Percentiles rank a stretch among this genome's conserved stretches.
Conservation (phyloP, 2,888 invertebrate genomes). For the Folsomia candida region DNA sequence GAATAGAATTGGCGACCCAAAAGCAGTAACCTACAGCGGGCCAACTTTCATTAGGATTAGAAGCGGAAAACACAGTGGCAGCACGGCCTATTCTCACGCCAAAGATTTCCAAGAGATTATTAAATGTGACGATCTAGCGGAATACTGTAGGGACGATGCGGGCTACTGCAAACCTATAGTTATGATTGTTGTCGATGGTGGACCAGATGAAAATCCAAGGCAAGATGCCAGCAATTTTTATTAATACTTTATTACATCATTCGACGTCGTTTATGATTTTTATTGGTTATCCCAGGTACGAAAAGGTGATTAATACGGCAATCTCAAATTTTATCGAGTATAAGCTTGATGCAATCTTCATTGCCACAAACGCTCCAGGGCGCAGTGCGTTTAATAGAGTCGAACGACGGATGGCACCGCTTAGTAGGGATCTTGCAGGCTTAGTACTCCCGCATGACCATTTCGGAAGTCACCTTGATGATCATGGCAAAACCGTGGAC, state of each 20-base stretch:
- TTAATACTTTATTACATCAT: neutral
- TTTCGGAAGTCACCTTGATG: conserved; percentile 24
- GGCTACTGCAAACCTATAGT: too few relatives aligned
- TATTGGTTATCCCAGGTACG: too few relatives aligned
- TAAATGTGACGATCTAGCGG: too few relatives aligned
- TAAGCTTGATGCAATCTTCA: conserved; percentile 27
- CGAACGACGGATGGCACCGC: conserved; percentile 33
- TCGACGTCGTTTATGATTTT: neutral
- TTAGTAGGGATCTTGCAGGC: conserved; percentile 28
- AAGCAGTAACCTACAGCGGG: conserved; percentile 52
- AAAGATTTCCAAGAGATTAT: too few relatives aligned
- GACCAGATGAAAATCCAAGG: conserved; percentile 33
- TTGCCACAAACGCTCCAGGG: conserved; percentile 34
- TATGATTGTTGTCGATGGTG: conserved; percentile 50
- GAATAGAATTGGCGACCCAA: conserved; percentile 49
- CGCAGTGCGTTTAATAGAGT: conserved; percentile 26
- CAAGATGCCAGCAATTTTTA: neutral
- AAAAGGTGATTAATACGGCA: too few relatives aligned
- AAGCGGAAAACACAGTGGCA: conserved; percentile 51
- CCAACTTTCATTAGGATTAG: conserved; percentile 55
- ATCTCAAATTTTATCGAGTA: too few relatives aligned
- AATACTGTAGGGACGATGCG: too few relatives aligned
- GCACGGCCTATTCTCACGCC: conserved; percentile 50
- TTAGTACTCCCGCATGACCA: conserved; percentile 18
- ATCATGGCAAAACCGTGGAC: conserved; percentile 45